Conservation (phyloP, 2,797 vertebrate genomes). For the Macroramphosus scolopax region DNA sequence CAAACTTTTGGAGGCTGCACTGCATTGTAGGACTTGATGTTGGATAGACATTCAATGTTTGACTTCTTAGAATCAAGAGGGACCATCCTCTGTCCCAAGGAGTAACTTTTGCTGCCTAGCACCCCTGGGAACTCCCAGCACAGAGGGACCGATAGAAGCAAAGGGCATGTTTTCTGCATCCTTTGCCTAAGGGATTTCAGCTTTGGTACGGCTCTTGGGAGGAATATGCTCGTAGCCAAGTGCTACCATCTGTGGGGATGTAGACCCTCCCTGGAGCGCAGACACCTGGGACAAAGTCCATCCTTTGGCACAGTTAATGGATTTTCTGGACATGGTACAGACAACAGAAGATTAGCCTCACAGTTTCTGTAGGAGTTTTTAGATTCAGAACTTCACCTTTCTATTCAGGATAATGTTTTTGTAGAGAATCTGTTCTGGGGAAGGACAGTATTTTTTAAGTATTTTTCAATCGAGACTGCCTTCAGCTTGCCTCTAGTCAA, state of each 20-base stretch:
- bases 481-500: no score
- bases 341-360: no score
- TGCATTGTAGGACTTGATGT: neutral
- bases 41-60: neutral
- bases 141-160: constrained; percentile 11
- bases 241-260: constrained; percentile 14
- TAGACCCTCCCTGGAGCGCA: constrained; percentile 9
- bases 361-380: no score
- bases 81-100: neutral
- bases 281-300: no score
- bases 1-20: neutral
- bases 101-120: neutral
- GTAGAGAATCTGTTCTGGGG: no score
- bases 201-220: constrained; percentile 14
- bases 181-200: constrained; percentile 15
- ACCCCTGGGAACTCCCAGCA: constrained; percentile 11
- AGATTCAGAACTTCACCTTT: no score
- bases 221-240: constrained; percentile 13
- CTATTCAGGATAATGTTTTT: no score
- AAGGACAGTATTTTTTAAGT: no score
- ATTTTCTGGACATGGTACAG: no score
- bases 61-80: neutral
- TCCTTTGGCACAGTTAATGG: no score
- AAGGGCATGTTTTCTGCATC: constrained; percentile 4
- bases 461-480: no score